Percentiles rank a stretch among this genome's conserved stretches.
Conservation (phyloP, 2,113 vertebrate species). For the Cinclus mexicanus region DNA sequence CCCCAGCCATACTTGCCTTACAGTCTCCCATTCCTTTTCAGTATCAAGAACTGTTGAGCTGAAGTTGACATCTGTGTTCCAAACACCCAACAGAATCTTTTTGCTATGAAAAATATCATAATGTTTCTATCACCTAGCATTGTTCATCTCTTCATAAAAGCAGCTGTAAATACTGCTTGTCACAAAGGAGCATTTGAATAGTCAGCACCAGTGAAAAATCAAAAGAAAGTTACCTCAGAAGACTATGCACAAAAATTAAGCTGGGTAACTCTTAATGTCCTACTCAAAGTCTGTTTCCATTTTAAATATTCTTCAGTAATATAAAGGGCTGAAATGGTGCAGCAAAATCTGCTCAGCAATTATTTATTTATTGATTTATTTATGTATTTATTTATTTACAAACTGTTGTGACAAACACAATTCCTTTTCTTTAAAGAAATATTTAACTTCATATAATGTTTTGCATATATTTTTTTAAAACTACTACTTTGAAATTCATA, state of each 20-base stretch:
- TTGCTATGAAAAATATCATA: not conserved
- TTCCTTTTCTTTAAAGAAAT: not conserved
- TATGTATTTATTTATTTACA: not conserved
- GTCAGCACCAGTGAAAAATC: not conserved
- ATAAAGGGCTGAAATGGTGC: not conserved
- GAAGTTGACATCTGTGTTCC: not conserved
- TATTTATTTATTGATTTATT: not conserved
- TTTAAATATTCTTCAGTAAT: not conserved
- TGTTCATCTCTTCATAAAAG: not conserved
- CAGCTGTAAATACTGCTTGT: not conserved
- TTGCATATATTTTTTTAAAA: not conserved
- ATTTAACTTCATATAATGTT: not conserved
- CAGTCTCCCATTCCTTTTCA: not conserved
- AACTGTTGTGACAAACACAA: not conserved
- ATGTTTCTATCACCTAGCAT: not conserved
- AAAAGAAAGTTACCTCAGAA: not conserved
- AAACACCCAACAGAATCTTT: not conserved
- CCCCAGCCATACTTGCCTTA: not conserved
- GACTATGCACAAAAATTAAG: not conserved
- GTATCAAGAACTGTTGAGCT: not conserved
- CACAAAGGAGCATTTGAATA: not conserved
- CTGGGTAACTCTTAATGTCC: not conserved
- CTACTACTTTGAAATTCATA: not conserved
- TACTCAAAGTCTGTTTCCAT: not conserved
- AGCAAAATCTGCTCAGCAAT: not conserved